Evolutionary conservation across 2,888 invertebrate species (phyloP).

Genomic region (Macrosiphum euphorbiae): DNA sequence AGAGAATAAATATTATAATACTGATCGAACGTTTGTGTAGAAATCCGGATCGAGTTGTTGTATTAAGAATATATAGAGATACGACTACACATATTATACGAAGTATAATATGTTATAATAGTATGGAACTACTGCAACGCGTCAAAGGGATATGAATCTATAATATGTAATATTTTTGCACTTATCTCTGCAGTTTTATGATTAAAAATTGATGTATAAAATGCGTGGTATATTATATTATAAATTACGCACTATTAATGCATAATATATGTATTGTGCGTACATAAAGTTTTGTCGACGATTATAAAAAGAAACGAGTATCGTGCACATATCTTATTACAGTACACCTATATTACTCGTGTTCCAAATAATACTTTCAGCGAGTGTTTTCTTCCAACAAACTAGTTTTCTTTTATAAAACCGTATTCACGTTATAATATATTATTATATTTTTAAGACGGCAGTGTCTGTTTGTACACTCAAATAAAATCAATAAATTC

Average conservation of each 20-base stretch:
- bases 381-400: neutral
- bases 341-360: neutral
- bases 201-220: neutral
- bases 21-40: neutral
- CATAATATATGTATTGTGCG: neutral
- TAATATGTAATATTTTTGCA: neutral
- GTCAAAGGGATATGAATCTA: neutral
- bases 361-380: neutral
- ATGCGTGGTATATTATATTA: neutral
- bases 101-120: neutral
- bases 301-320: too few relatives aligned
- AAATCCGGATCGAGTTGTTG: neutral
- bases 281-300: neutral
- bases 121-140: neutral
- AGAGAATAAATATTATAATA: neutral
- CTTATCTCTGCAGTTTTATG: neutral
- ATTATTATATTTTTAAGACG: neutral
- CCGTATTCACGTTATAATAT: neutral
- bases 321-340: neutral
- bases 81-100: neutral
- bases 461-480: neutral
- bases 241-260: neutral
- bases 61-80: neutral
- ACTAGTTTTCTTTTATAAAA: neutral
- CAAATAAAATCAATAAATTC: neutral